These are phyloP conservation scores for Volucella zonaria DNA, from an alignment of 2,888 invertebrate genomes.

Conservation along the genomic window DNA sequence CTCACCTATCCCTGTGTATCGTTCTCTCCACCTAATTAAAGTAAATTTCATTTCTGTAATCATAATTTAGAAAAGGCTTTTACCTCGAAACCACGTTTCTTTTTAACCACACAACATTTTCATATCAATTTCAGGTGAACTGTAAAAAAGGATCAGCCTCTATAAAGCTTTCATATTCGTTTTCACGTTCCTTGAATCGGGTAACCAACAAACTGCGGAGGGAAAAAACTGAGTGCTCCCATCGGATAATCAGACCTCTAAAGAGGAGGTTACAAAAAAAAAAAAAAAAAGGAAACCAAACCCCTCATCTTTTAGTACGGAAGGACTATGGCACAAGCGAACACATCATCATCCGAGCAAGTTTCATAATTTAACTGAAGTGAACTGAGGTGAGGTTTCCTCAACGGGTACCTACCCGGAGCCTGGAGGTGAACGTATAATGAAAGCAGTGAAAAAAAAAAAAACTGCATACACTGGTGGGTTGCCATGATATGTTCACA, in stretches of 20 bases:
- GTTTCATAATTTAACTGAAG: constrained; percentile 49
- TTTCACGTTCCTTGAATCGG: constrained; percentile 15
- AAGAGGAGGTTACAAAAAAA: neutral
- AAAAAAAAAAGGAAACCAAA: neutral
- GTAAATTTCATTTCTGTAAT: neutral
- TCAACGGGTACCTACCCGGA: neutral
- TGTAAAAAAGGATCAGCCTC: constrained; percentile 11
- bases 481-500: constrained; percentile 48
- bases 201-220: neutral
- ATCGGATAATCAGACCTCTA: constrained; percentile 29
- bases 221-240: constrained; percentile 3
- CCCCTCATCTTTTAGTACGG: neutral
- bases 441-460: constrained; percentile 35
- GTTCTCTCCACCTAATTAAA: constrained; percentile 4
- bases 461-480: constrained; percentile 32
- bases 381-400: constrained; percentile 39
- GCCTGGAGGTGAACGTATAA: constrained; percentile 25
- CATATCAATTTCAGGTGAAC: constrained; percentile 21
- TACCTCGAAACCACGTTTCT: neutral
- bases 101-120: constrained; percentile 8
- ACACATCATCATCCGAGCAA: constrained; percentile 39
- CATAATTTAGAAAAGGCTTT: too few species aligned
- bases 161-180: constrained; percentile 3
- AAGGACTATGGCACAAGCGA: constrained; percentile 2
- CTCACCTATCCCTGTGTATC: neutral